Evolutionary conservation across 2,888 invertebrate genomes (phyloP), one percentile per base, ranked within the genome.

Genomic region (Spodoptera exigua): DNA sequence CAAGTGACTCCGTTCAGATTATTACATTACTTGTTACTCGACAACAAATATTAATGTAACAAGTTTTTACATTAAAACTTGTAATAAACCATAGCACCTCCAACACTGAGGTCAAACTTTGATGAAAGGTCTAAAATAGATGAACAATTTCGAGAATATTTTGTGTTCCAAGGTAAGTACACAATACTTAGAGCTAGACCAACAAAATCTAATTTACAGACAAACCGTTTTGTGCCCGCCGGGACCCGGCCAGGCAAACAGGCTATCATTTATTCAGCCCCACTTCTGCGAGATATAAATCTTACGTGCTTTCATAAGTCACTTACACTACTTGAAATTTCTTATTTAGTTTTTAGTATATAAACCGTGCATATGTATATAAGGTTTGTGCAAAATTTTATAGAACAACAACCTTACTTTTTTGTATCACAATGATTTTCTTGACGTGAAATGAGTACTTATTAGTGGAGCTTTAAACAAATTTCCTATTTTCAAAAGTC

Each of bases 181-280:
- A 41, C 17, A 18, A 34, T 36, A 66, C 21, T 54, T 60, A 66
- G 46, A 47, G 39, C 39, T 60, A 48, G 49, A 40, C 61, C 70
- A 72, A 69, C 54, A 64, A 62, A 78, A 82, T 75, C 74, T 75
- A 74, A 82, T 79, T 79, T 79, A 51, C 61, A 67, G 70, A 68
- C 74, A 76, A 79, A 76, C 70, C 63, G 63, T 68, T 70, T 63
- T 51, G 60, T 36, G 17, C 61, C 70, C 63, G 32, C 10, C 17
- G 69, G 69, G 65, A 61, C 53, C 58, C 34, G 55, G 48, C 53
- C 61, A 61, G 66, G 66, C 75, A 70, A 66, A 72, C 78, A 62
- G 56, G 36, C 43, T 56, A 74, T 80, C 72, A 81, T 68, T 81
- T 83, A 81, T 83, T 79, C 79, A 80, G 52, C 35, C 61, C 62